phyloP scores from a whole-genome alignment of 2,797 vertebrate genomes.

The Pipistrellus pipistrellus region DNA sequence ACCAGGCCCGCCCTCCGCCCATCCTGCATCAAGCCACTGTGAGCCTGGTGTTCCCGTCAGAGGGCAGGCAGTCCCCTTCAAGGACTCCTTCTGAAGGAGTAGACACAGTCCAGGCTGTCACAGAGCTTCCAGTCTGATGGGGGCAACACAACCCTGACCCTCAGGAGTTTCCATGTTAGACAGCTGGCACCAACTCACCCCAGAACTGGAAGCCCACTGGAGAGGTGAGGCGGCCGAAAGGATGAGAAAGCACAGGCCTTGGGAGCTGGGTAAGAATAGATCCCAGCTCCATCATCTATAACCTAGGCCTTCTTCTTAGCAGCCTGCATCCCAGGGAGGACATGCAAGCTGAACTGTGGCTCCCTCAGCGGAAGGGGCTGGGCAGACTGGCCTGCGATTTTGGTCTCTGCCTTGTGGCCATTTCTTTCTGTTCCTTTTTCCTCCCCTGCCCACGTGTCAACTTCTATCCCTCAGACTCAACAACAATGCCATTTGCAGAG shows the following conservation, averaged over 20 bases:
- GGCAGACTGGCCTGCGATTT: not conserved
- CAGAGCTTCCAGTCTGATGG: not conserved
- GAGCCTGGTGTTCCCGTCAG: not conserved
- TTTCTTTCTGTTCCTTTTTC: not conserved
- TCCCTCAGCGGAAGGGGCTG: not conserved
- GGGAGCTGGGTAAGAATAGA: not conserved
- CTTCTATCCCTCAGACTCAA: not conserved
- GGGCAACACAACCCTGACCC: rapidly evolving
- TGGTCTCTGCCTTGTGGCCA: not conserved
- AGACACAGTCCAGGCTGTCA: not conserved
- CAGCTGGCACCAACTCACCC: not conserved
- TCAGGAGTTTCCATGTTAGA: not conserved
- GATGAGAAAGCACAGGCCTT: not conserved
- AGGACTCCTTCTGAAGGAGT: not conserved
- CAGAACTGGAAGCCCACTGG: not conserved
- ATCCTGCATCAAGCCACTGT: not conserved
- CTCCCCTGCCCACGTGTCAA: not conserved
- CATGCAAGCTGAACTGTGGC: not conserved
- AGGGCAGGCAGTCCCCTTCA: not conserved
- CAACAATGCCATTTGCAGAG: not conserved
- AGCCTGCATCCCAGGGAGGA: not conserved
- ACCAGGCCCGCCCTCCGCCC: not conserved
- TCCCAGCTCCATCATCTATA: not conserved
- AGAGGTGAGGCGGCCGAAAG: not conserved
- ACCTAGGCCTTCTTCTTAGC: not conserved